Conservation (phyloP, 2,113 vertebrate species). For the Typhlomys cinereus region DNA sequence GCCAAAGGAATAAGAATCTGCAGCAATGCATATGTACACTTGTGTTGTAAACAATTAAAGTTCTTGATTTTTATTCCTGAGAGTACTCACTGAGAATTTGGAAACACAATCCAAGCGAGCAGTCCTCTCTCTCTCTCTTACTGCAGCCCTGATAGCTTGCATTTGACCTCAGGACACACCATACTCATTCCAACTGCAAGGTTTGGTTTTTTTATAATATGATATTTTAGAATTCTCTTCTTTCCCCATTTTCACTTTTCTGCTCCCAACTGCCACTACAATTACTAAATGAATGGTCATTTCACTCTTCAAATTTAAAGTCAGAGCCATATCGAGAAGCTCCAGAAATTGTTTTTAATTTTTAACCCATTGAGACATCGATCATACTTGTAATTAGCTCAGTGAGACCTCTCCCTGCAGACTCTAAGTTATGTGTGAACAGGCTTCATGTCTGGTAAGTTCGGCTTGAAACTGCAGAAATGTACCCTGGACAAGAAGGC, state of each 20-base stretch:
- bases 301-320: background rate
- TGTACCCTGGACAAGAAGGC: background rate
- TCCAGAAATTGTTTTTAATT: background rate
- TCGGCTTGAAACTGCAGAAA: background rate
- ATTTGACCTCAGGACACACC: background rate
- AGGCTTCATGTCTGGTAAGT: background rate
- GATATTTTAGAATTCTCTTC: background rate
- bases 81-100: background rate
- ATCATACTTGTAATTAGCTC: background rate
- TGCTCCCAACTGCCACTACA: background rate
- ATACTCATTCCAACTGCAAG: background rate
- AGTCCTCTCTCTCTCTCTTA: background rate
- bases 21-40: background rate
- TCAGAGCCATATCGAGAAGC: background rate
- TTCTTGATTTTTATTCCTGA: background rate
- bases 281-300: conserved; percentile 9
- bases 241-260: background rate
- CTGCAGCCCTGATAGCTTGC: background rate
- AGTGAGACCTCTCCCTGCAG: background rate
- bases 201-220: background rate
- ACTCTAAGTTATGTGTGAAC: background rate
- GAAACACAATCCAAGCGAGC: background rate
- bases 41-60: background rate
- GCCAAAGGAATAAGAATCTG: background rate
- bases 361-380: background rate